Conservation (phyloP, 2,888 invertebrate genomes). For the Drosophila colorata region DNA sequence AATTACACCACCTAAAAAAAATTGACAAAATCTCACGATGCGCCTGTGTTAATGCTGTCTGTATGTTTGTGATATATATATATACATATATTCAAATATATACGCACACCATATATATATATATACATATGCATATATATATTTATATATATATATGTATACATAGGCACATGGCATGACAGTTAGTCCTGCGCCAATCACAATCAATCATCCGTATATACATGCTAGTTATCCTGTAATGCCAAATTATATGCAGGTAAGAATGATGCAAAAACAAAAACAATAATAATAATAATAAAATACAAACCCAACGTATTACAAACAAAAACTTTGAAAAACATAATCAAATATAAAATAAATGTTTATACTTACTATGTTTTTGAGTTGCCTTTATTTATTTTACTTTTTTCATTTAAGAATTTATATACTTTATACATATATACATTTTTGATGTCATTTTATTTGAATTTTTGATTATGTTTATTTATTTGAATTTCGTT, state of each 20-base stretch:
- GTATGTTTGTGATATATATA: constrained; percentile 64
- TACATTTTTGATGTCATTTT: constrained; percentile 8
- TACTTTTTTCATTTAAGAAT: constrained; percentile 16
- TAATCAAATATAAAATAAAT: constrained; percentile 60
- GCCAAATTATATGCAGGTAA: constrained; percentile 86
- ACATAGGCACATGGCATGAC: constrained; percentile 86
- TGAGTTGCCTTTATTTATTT: constrained; percentile 62
- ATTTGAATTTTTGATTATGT: constrained; percentile 36
- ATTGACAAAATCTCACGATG: constrained; percentile 63
- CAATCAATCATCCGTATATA: constrained; percentile 86
- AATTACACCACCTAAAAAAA: constrained; percentile 38
- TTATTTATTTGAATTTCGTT: constrained; percentile 1
- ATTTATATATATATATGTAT: constrained; percentile 55
- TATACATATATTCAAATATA: constrained; percentile 45
- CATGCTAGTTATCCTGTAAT: constrained; percentile 86
- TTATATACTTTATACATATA: constrained; percentile 1
- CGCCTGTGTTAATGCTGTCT: constrained; percentile 68
- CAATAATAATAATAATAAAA: constrained; percentile 17
- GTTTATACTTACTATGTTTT: constrained; percentile 54
- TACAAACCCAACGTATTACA: constrained; percentile 42
- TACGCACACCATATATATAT: constrained; percentile 31
- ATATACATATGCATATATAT: constrained; percentile 30
- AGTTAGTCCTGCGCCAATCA: constrained; percentile 86
- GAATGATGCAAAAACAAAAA: constrained; percentile 56
- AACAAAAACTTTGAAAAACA: constrained; percentile 45